A percentile compares a stretch with the other conserved stretches of the same genome.
Conservation (phyloP, 2,888 invertebrate species). For the Xiphydria camelus region DNA sequence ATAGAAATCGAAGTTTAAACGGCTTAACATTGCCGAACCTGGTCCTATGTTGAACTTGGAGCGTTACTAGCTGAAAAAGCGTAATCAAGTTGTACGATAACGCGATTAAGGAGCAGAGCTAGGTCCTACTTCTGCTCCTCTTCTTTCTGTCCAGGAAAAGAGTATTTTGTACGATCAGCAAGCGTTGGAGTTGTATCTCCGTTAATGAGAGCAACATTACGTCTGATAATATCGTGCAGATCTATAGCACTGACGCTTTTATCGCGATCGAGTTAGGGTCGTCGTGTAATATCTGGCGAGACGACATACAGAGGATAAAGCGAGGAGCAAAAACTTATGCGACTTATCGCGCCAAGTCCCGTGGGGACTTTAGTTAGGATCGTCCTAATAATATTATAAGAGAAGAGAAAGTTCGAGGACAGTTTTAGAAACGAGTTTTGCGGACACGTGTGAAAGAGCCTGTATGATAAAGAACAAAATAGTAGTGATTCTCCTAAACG, state of each 20-base stretch:
- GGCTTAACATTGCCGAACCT: too few relatives aligned
- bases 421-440: constrained; percentile 5
- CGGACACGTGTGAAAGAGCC: constrained; percentile 18
- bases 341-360: constrained; percentile 22
- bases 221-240: constrained; percentile 1
- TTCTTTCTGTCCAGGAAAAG: too few relatives aligned
- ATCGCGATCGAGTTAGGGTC: not conserved
- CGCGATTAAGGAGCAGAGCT: too few relatives aligned
- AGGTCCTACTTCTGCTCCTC: too few relatives aligned
- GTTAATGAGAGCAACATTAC: too few relatives aligned
- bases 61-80: too few relatives aligned
- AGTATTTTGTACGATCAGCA: too few relatives aligned
- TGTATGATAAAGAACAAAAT: constrained; percentile 43
- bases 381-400: constrained; percentile 27
- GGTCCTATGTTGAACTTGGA: too few relatives aligned
- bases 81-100: too few relatives aligned
- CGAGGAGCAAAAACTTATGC: constrained; percentile 24
- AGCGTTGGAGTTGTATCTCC: too few relatives aligned
- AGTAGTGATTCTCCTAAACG: constrained; percentile 24
- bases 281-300: constrained; percentile 1
- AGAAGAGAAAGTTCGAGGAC: constrained; percentile 10
- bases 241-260: not conserved
- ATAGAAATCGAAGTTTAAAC: too few relatives aligned
- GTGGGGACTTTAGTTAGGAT: constrained; percentile 27
- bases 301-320: constrained; percentile 11